A percentile compares a stretch with the other conserved stretches of the same genome.
Evolutionary conservation across 2,888 invertebrate species (phyloP).

Genomic region (Tiphia femorata): DNA sequence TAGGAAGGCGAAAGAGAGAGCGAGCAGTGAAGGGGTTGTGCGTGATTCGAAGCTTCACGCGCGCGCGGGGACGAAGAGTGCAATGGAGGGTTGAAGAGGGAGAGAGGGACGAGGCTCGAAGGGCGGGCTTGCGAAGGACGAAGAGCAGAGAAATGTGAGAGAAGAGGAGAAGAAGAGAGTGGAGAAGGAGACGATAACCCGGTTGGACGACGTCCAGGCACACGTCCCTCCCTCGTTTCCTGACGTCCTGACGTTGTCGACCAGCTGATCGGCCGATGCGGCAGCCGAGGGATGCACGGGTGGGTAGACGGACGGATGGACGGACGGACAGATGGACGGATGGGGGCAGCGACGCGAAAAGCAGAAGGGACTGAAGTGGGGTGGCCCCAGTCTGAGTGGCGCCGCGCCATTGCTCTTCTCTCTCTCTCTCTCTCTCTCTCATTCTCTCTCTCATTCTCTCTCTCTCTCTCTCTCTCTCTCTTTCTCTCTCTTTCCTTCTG

Average conservation of each 20-base stretch:
- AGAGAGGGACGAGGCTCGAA: conserved; percentile 18
- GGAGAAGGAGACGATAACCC: conserved; percentile 54
- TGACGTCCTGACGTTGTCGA: conserved; percentile 38
- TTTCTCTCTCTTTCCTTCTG: neutral
- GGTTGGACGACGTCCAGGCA: conserved; percentile 66
- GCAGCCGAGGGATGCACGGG: no score
- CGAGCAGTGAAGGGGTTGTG: no score
- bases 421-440: conserved; percentile 5
- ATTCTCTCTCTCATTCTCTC: neutral
- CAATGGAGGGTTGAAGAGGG: conserved; percentile 17
- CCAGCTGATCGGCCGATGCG: conserved; percentile 62
- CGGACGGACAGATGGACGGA: conserved; percentile 1
- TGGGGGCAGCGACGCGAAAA: conserved; percentile 2
- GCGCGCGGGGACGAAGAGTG: neutral
- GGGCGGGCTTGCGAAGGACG: conserved; percentile 1
- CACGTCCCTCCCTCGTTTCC: no score
- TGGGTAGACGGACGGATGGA: conserved; percentile 14
- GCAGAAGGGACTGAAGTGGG: conserved; percentile 55
- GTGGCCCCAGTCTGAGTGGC: conserved; percentile 61
- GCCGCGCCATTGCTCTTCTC: conserved; percentile 51
- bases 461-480: neutral
- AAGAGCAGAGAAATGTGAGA: conserved; percentile 14
- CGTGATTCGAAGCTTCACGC: neutral
- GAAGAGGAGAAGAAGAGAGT: conserved; percentile 9
- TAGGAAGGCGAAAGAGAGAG: no score